phyloP scores from a whole-genome alignment of 2,797 vertebrate genomes.

The Chelidonichthys spinosus region DNA sequence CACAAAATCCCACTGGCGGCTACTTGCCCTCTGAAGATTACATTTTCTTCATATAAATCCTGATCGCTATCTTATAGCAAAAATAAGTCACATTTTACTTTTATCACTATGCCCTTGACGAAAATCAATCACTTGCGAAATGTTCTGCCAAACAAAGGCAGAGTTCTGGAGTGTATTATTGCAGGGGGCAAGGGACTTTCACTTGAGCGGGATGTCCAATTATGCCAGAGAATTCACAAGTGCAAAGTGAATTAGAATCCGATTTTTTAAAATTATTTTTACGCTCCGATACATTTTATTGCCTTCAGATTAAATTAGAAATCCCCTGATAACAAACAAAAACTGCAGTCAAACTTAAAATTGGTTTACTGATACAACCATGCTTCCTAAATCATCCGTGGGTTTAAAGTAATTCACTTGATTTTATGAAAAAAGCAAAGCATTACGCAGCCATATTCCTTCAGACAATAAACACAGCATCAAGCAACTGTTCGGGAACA shows the following conservation, averaged over 20 bases:
- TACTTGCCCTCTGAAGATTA: background rate
- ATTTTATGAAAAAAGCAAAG: slow-evolving; percentile 6
- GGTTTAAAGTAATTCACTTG: background rate
- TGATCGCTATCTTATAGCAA: slow-evolving; percentile 2
- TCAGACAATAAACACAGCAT: background rate
- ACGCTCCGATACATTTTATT: slow-evolving; percentile 1
- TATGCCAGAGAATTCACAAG: background rate
- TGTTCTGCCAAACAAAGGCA: slow-evolving; percentile 12
- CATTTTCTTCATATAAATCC: background rate
- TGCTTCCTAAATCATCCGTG: background rate
- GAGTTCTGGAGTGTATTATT: slow-evolving; percentile 21
- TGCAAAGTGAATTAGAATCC: background rate
- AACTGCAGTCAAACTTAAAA: background rate
- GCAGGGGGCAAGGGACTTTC: background rate
- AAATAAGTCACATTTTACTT: background rate
- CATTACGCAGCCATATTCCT: background rate
- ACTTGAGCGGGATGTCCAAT: slow-evolving; percentile 21
- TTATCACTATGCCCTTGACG: slow-evolving; percentile 4
- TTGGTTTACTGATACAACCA: background rate
- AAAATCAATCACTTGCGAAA: slow-evolving; percentile 8
- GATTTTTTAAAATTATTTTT: background rate
- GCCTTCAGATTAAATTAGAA: slow-evolving; percentile 15
- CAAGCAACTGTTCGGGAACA: background rate
- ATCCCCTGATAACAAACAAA: background rate
- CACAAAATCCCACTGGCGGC: background rate